Conservation (phyloP, 2,113 vertebrate species). For the Manacus vitellinus region DNA sequence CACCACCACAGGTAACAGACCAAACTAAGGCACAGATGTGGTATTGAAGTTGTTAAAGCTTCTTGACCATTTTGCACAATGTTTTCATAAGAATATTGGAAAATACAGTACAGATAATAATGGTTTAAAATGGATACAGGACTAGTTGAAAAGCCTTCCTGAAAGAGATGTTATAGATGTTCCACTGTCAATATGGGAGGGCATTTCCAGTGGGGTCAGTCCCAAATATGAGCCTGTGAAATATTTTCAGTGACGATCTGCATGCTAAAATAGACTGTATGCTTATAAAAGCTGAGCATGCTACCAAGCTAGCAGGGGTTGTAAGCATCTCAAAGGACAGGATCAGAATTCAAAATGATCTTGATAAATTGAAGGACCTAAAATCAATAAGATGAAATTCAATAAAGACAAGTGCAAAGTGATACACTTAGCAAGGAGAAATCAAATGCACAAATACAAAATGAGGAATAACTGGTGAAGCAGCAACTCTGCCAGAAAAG, state of each 20-base stretch:
- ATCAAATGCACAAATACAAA: conserved; percentile 42
- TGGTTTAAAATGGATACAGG: not conserved
- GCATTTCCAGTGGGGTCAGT: not conserved
- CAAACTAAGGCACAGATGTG: not conserved
- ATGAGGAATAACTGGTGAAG: conserved; percentile 50
- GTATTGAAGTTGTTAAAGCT: not conserved
- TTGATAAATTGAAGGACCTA: conserved; percentile 30
- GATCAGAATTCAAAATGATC: conserved; percentile 32
- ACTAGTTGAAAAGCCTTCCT: not conserved
- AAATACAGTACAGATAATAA: not conserved
- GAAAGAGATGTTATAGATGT: not conserved
- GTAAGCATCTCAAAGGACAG: not conserved
- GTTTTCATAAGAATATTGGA: not conserved
- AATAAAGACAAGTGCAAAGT: conserved; percentile 51
- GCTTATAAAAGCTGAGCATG: not conserved
- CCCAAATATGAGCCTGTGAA: not conserved
- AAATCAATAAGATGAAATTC: conserved; percentile 61
- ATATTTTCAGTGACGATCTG: not conserved
- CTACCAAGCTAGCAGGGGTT: not conserved
- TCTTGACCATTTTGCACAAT: not conserved
- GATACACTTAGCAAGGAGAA: conserved; percentile 51
- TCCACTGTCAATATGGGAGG: not conserved
- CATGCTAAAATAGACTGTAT: not conserved
- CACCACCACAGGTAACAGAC: not conserved
- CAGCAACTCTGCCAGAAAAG: conserved; percentile 19